Percentiles rank a stretch among this genome's conserved stretches.
These are phyloP conservation scores for Cydia strobilella DNA, from an alignment of 1,140 invertebrate genomes.

Conservation along the genomic window DNA sequence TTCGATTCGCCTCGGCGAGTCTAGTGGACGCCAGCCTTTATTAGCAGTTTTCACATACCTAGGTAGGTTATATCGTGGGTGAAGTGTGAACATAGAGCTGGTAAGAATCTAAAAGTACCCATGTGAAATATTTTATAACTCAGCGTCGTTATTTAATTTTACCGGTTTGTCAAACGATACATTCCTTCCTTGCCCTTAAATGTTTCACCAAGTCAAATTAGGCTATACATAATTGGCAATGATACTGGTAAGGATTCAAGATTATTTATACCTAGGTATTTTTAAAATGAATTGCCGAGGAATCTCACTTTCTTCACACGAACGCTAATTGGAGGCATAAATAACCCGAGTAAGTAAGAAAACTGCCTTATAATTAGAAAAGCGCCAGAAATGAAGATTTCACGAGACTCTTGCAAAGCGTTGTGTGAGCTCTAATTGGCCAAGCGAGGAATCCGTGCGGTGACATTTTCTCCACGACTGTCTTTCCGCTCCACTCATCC, in stretches of 20 bases:
- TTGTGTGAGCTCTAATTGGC: slow-evolving; percentile 20
- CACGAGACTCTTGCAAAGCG: slow-evolving; percentile 22
- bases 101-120: too few species aligned
- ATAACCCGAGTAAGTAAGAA: neutral
- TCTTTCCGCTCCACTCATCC: neutral
- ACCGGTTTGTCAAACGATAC: too few species aligned
- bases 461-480: slow-evolving; percentile 21
- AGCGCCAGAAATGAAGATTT: slow-evolving; percentile 30
- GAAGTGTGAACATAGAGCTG: too few species aligned
- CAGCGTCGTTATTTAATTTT: too few species aligned
- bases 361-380: slow-evolving; percentile 19
- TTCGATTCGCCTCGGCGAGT: too few species aligned
- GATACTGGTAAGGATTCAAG: neutral
- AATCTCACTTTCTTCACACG: neutral
- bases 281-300: neutral
- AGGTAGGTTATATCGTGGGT: too few species aligned
- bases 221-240: neutral
- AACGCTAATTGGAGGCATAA: neutral
- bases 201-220: neutral
- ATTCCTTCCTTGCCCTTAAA: too few species aligned
- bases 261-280: neutral
- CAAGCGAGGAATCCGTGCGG: slow-evolving; percentile 22
- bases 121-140: too few species aligned
- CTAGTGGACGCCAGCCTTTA: too few species aligned
- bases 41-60: too few species aligned